phyloP scores from a whole-genome alignment of 1,140 invertebrate genomes.

The Drosophila yakuba region DNA sequence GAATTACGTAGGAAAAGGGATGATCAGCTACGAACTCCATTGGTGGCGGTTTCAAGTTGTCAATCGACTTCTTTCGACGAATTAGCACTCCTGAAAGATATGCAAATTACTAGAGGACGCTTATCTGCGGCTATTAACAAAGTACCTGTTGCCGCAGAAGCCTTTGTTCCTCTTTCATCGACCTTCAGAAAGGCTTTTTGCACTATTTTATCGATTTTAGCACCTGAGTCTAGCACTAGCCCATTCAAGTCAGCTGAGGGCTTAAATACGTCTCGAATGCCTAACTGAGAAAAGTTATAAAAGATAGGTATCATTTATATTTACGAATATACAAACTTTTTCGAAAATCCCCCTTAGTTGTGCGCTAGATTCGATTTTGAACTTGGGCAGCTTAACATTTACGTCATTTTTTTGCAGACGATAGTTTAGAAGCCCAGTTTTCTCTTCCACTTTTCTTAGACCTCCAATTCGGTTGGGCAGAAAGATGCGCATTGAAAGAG shows the following conservation, averaged over 20 bases:
- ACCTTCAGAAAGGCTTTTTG: slow-evolving; percentile 87
- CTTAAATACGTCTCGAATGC: slow-evolving; percentile 87
- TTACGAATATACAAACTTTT: slow-evolving; percentile 74
- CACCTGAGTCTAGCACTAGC: slow-evolving; percentile 85
- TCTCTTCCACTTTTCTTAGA: slow-evolving; percentile 85
- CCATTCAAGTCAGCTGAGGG: slow-evolving; percentile 86
- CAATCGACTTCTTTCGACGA: neutral
- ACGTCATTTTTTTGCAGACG: slow-evolving; percentile 74
- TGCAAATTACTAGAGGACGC: neutral
- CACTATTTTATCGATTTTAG: slow-evolving; percentile 84
- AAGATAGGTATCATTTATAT: neutral
- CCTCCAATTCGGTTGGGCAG: slow-evolving; percentile 86
- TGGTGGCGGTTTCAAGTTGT: too few relatives aligned
- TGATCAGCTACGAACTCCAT: slow-evolving; percentile 52
- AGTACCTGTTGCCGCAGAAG: slow-evolving; percentile 84
- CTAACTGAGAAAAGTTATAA: slow-evolving; percentile 84
- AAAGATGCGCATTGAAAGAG: slow-evolving; percentile 86
- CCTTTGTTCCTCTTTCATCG: slow-evolving; percentile 87
- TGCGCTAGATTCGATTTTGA: slow-evolving; percentile 86
- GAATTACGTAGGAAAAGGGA: slow-evolving; percentile 57
- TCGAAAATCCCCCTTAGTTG: slow-evolving; percentile 85
- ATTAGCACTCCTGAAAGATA: neutral
- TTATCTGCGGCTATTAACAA: too few relatives aligned
- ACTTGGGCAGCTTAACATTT: slow-evolving; percentile 87
- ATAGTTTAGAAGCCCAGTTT: slow-evolving; percentile 69